Base-by-base conservation (phyloP, 2,888 invertebrate species). In the Scotopteryx bipunctaria region DNA sequence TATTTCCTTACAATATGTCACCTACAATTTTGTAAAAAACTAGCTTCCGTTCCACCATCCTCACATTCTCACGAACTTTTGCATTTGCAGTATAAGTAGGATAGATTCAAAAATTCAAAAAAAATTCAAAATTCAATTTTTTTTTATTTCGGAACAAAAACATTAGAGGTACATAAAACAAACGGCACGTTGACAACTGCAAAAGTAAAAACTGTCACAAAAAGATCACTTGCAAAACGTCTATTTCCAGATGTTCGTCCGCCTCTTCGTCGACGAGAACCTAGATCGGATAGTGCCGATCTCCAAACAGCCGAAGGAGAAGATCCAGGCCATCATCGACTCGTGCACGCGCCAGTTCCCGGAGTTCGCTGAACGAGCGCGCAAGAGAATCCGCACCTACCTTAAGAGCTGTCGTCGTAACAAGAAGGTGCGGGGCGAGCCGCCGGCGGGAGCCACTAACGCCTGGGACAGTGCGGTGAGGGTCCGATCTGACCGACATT, bases 281-380 rank as follows among this genome's bases (percentile, higher is more conserved):
- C 91, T 98, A 67, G 98, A 98, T 83, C 93, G 98, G 76, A 97
- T 97, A 92, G 97, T 98, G 50, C 98, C 98, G 50, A 98, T 98
- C 74, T 98, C 98, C 43, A 98, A 98, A 79, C 98, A 98, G 86
- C 98, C 98, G 5, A 98, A 98, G 81, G 98, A 98, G 82, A 98
- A 98, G 91, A 97, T 98, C 65, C 98, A 98, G 78, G 98, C 98
- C 13, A 98, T 98, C 78, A 97, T 98, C 60, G 98, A 98, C 82
- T 98, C 98, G 13, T 98, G 98, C 89, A 97, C 98, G 57, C 92
- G 98, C 67, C 98, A 98, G 91, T 98, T 98, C 79, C 98, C 98
- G 53, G 98, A 98, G 87, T 98, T 98, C 76, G 97, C 97, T 52
- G 98, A 98, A 79, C 93, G 98, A 52, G 97, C 98, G 53, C 93